Conservation (phyloP, 2,113 vertebrate species). For the Xiphophorus hellerii region DNA sequence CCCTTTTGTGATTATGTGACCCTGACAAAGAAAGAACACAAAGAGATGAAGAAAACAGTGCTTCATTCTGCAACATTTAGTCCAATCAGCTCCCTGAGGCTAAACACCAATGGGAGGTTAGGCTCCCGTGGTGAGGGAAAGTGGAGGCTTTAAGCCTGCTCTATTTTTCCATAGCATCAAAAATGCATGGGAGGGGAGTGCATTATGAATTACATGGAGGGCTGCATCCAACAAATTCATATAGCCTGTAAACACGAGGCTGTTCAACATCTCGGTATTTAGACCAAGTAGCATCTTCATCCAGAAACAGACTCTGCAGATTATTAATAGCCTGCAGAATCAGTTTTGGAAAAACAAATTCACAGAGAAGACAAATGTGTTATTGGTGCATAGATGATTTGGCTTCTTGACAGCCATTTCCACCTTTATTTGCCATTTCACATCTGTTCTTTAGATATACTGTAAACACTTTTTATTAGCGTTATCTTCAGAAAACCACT, state of each 20-base stretch:
- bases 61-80: conserved; percentile 72
- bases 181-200: conserved; percentile 68
- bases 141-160: conserved; percentile 59
- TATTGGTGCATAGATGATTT: conserved; percentile 6
- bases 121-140: conserved; percentile 62
- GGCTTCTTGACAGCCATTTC: conserved; percentile 10
- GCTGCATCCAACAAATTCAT: conserved; percentile 23
- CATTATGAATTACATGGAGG: conserved; percentile 60
- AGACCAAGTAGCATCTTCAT: conserved; percentile 15
- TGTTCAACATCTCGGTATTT: conserved; percentile 7
- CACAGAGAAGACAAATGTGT: background rate
- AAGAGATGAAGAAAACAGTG: conserved; percentile 45
- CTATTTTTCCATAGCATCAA: conserved; percentile 72
- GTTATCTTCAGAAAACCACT: background rate
- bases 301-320: background rate
- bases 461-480: background rate
- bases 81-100: conserved; percentile 76
- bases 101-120: conserved; percentile 52
- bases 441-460: background rate
- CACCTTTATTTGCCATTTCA: conserved; percentile 4
- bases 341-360: background rate
- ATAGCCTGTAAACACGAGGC: conserved; percentile 24
- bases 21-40: conserved; percentile 28
- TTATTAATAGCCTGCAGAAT: conserved; percentile 15
- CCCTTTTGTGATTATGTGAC: conserved; percentile 46